Conservation (phyloP, 2,113 vertebrate genomes). For the Oreocharis arfaki region DNA sequence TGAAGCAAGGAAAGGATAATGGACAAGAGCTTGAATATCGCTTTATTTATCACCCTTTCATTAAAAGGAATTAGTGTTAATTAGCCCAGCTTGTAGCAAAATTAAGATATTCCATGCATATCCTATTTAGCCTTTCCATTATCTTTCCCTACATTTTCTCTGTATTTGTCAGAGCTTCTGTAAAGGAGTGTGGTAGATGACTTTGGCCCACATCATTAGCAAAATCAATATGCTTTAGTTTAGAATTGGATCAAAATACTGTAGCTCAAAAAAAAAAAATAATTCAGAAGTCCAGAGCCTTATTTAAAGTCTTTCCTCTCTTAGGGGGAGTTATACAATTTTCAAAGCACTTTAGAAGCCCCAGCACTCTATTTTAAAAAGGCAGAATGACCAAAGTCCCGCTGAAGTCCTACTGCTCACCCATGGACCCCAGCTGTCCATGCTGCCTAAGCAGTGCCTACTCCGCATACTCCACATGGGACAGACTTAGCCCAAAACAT, state of each 20-base stretch:
- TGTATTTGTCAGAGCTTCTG: not conserved
- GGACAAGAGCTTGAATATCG: not conserved
- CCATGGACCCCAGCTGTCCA: not conserved
- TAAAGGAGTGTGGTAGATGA: not conserved
- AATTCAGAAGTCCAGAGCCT: not conserved
- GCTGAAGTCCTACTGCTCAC: not conserved
- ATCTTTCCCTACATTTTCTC: not conserved
- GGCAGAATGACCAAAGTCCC: not conserved
- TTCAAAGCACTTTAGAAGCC: not conserved
- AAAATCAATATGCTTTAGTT: not conserved
- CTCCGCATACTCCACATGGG: not conserved
- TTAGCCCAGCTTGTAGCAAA: not conserved
- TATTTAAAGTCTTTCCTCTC: not conserved
- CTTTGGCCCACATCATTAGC: not conserved
- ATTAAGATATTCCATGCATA: not conserved
- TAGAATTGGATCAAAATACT: not conserved
- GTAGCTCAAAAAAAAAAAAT: not conserved
- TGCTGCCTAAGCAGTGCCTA: not conserved
- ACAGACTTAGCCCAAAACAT: not conserved
- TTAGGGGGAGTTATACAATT: not conserved
- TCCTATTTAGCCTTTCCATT: not conserved
- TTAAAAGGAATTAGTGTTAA: conserved; percentile 1
- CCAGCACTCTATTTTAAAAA: not conserved
- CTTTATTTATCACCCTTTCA: not conserved
- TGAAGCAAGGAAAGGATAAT: not conserved